These are phyloP conservation scores for Leontopithecus rosalia DNA, from an alignment of 2,797 vertebrate species.

Conservation along the genomic window DNA sequence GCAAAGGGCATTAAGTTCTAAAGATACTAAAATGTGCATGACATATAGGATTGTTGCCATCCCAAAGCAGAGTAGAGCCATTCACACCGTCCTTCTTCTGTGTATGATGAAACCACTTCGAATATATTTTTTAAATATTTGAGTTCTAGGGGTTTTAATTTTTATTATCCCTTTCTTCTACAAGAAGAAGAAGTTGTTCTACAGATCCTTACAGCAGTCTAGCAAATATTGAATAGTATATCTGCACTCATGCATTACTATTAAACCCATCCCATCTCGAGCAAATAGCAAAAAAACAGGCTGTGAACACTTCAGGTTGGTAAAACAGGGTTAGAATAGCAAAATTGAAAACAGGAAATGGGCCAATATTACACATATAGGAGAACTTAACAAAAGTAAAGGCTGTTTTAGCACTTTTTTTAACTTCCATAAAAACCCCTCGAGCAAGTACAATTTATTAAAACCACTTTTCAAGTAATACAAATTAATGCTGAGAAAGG, in stretches of 20 bases:
- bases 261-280: not conserved
- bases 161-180: not conserved
- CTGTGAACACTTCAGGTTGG: not conserved
- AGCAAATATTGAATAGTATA: not conserved
- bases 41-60: not conserved
- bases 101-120: not conserved
- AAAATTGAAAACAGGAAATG: not conserved
- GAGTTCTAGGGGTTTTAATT: not conserved
- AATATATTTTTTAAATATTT: not conserved
- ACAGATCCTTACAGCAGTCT: not conserved
- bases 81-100: not conserved
- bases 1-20: not conserved
- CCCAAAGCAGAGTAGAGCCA: not conserved
- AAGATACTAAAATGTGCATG: not conserved
- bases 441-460: not conserved
- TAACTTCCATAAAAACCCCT: not conserved
- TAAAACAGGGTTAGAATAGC: not conserved
- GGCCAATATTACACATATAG: not conserved
- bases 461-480: conserved; percentile 1
- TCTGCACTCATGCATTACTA: not conserved
- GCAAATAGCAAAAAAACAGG: not conserved
- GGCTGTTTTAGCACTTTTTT: not conserved
- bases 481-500: not conserved
- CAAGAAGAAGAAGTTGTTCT: not conserved
- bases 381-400: not conserved